Conservation (phyloP, 2,888 invertebrate genomes). For the Microctonus aethiopoides region DNA sequence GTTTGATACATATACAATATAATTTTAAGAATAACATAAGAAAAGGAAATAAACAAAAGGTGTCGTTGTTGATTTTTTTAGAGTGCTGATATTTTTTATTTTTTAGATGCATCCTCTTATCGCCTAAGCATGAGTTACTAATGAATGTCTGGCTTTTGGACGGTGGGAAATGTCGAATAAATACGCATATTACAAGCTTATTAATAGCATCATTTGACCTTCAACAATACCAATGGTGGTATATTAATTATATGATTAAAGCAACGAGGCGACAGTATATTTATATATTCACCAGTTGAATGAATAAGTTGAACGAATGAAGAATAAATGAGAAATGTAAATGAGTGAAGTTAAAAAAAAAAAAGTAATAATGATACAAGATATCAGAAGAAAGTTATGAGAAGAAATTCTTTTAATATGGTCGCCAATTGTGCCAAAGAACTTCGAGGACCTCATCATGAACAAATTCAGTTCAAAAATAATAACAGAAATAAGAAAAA, state of each 20-base stretch:
- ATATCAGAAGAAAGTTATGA: conserved; percentile 3
- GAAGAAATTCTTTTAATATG: background rate
- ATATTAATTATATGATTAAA: conserved; percentile 34
- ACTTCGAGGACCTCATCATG: conserved; percentile 26
- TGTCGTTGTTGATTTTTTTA: conserved; percentile 3
- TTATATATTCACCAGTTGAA: background rate
- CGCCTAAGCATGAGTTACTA: background rate
- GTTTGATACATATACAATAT: conserved; percentile 27
- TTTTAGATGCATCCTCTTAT: background rate
- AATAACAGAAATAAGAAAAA: conserved; percentile 6
- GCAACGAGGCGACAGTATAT: conserved; percentile 19
- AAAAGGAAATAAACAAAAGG: background rate
- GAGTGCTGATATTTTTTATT: conserved; percentile 1
- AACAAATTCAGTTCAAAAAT: background rate
- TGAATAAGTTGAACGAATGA: background rate
- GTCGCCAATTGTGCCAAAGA: conserved; percentile 36
- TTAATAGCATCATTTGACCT: conserved; percentile 24
- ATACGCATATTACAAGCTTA: conserved; percentile 30
- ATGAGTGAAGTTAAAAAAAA: background rate
- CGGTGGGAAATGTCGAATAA: conserved; percentile 33
- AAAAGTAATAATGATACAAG: background rate
- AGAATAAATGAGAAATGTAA: background rate
- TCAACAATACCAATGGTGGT: conserved; percentile 11
- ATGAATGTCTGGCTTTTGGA: conserved; percentile 18
- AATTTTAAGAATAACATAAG: background rate